Evolutionary conservation across 2,797 vertebrate species (phyloP), one percentile per base, ranked within the genome.

Genomic region (Helicolenus hilgendorfi): DNA sequence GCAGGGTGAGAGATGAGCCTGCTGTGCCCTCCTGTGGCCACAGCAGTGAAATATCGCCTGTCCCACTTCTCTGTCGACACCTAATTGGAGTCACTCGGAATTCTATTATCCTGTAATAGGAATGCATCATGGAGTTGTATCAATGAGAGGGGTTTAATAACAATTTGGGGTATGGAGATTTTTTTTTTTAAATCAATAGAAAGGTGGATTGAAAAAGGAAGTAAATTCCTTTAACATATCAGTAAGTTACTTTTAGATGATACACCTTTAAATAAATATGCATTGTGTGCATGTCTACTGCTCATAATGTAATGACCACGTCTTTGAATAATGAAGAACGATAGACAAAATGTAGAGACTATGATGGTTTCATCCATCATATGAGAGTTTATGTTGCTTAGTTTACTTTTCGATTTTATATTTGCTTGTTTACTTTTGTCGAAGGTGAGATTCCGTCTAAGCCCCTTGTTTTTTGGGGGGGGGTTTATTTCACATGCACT

Each of bases 21-120:
- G 96, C 95, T 96, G 94, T 96, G 97, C 97, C 97, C 97, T 96
- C 97, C 89, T 97, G 97, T 98, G 97, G 97, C 87, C 95, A 93
- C 79, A 86, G 49, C 31, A 20, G 87, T 85, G 83, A 96, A 93
- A 91, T 83, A 93, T 87, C 10, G 33, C 69, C 84, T 79, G 71
- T 88, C 85, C 77, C 82, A 81, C 68, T 88, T 93, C 72, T 74
- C 75, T 69, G 59, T 76, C 36, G 59, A 26, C 36, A 3, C 79
- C 89, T 92, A 89, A 93, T 91, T 88, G 59, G 77, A 79, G 71
- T 65, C 76, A 26, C 62, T 84, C 84, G 84, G 72, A 79, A 79
- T 86, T 64, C 20, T 74, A 79, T 91, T 88, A 79, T 76, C 41
- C 62, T 67, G n/a, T 29, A 83, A 77, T 38, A 73, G 72, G 22